Base-by-base conservation (phyloP, 2,888 invertebrate genomes). In the Elmis aenea region DNA sequence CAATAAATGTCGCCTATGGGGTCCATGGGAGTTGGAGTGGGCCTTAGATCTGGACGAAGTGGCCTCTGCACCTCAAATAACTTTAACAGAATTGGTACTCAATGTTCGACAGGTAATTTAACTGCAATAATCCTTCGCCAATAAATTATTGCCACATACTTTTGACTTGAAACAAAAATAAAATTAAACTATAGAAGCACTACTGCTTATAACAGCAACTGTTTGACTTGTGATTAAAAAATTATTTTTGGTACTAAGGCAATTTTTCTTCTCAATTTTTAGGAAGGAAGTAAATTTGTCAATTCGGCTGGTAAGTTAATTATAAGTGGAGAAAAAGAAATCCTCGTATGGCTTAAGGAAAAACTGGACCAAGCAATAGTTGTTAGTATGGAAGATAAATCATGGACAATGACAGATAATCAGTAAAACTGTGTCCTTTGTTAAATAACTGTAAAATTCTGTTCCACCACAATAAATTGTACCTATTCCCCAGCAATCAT, bases 11-110 rank as follows among this genome's bases (percentile, higher is more conserved):
- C 68, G 77, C 52, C 72, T 74, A 49, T 80, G 82, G 77, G 80
- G 81, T 20, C 73, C 78, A 5, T 87, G 86, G 83, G 82, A 81
- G 52, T 73, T 84, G 14, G 85, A 85, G 63, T 87, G 87, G 87
- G 72, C 72, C 18, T 74, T 85, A 12, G 75, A 78, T 39, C 72
- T 87, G 29, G 81, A 84, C 57, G 82, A 84, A 53, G 72, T 89
- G 31, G 72, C 83, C 50, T 81, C 79, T 6, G 74, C 81, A 8
- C 84, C 85, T 2, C 64, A 70, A 36, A 66, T 82, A 16, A 54
- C 65, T 12, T 73, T 71, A 1, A 74, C 79, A 33, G 80, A 78
- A 53, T 73, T 88, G 2, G 61, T 83, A 34, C 73, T 89, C 37
- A 79, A 79, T 54, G 75, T 87, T 34, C 79, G 81, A 70, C 84